These are phyloP conservation scores for Takifugu flavidus DNA, from an alignment of 2,113 vertebrate genomes.

Conservation along the genomic window DNA sequence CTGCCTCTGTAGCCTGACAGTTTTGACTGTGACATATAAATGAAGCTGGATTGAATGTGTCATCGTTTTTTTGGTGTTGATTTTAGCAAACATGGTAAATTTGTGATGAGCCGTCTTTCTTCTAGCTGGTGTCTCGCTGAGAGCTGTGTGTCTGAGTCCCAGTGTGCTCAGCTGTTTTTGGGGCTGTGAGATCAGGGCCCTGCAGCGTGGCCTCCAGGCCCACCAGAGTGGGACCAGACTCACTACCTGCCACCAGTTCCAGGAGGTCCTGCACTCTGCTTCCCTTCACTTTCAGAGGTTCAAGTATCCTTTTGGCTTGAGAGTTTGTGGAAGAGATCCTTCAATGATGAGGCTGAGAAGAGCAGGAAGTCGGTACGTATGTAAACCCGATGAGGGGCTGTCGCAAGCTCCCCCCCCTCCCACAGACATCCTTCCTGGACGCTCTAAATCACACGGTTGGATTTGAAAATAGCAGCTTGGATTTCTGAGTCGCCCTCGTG, in stretches of 20 bases:
- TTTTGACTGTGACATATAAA: background rate
- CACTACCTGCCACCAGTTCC: slow-evolving; percentile 75
- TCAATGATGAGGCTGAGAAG: too few relatives aligned
- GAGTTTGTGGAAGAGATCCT: too few relatives aligned
- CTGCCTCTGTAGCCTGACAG: background rate
- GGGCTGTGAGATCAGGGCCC: slow-evolving; percentile 84
- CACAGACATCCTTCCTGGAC: too few relatives aligned
- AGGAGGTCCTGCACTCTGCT: slow-evolving; percentile 78
- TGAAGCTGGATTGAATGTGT: background rate
- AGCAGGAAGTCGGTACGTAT: too few relatives aligned
- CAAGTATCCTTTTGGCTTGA: slow-evolving; percentile 83
- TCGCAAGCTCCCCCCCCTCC: too few relatives aligned
- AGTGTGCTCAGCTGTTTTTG: slow-evolving; percentile 89
- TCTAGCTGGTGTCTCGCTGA: slow-evolving; percentile 81
- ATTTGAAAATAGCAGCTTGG: too few relatives aligned
- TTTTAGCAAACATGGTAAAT: background rate
- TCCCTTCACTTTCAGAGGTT: slow-evolving; percentile 81
- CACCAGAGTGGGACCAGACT: slow-evolving; percentile 76
- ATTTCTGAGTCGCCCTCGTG: too few relatives aligned
- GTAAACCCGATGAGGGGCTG: too few relatives aligned
- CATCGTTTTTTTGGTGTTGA: background rate
- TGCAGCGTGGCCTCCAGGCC: slow-evolving; percentile 82
- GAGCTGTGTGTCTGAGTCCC: slow-evolving; percentile 82
- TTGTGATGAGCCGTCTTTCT: background rate
- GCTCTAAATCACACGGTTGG: too few relatives aligned